These are phyloP conservation scores for Clarias laeviceps DNA, from an alignment of 2,797 vertebrate genomes.

Conservation along the genomic window DNA sequence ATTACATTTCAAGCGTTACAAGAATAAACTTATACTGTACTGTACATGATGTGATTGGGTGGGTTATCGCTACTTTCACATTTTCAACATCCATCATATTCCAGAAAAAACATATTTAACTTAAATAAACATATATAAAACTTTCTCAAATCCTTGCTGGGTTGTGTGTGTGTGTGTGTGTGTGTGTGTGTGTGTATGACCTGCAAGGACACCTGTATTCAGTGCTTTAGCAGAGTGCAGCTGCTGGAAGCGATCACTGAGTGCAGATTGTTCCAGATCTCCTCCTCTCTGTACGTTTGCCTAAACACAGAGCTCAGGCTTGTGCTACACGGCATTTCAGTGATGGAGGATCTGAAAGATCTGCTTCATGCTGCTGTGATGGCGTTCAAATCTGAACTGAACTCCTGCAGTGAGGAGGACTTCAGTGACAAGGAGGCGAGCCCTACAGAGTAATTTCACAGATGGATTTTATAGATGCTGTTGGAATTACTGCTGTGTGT, in stretches of 20 bases:
- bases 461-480: not conserved
- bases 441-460: constrained; percentile 68
- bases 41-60: not conserved
- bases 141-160: not conserved
- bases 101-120: not conserved
- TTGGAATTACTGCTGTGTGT: not conserved
- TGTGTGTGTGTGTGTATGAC: not conserved
- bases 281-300: not conserved
- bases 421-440: constrained; percentile 53
- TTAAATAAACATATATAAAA: no score
- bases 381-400: not conserved
- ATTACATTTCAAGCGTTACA: not conserved
- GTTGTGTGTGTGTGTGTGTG: not conserved
- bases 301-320: not conserved
- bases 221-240: not conserved
- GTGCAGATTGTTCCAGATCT: not conserved
- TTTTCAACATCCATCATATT: not conserved
- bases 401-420: constrained; percentile 59
- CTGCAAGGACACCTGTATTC: constrained; percentile 4
- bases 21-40: not conserved
- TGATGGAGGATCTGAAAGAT: constrained; percentile 6
- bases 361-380: not conserved
- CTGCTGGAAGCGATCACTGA: not conserved
- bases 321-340: constrained; percentile 1
- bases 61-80: not conserved